Evolutionary conservation across 1,140 invertebrate genomes (phyloP), one percentile per base, ranked within the genome.

Genomic region (Cydia amplana): DNA sequence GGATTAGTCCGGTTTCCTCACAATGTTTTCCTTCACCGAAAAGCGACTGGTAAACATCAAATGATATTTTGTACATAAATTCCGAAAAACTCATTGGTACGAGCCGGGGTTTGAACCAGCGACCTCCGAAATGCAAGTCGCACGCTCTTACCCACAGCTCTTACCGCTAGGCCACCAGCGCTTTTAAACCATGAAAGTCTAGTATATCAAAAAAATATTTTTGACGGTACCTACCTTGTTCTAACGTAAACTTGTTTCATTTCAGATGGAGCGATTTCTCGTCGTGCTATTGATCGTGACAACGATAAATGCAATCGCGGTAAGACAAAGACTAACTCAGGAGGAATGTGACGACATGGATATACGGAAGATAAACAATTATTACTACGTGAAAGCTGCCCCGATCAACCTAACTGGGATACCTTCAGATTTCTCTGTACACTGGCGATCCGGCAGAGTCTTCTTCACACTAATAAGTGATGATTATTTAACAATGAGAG

Each of bases 401-500:
- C 73, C 75, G 0, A 85, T 80, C 32, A 86, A 84, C 28, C 72
- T 93, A 3, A 81, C 77, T 18, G 91, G 91, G 0, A 88, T 89
- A 1, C 91, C 91, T 16, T 89, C 91, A 1, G 91, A 93, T 43
- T 85, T 93, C 82, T 90, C 83, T 73, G 79, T 93, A 0, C 87
- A 93, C 77, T 93, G 90, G 90, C 89, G 89, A 63, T 90, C 88
- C 0, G 87, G 84, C 0, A 91, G 90, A 32, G 70, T 93, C 14
- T 93, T 83, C 65, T 93, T 86, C 64, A 93, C 91, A 0, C 73
- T 90, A 0, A 90, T 93, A 63, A 91, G 84, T 43, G 86, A 91
- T 4, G 88, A 90, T 60, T 60, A 60, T 80, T 90, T 91, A 89
- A 88, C 86, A 60, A 91, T 93, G 89, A 86, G 79, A n/a, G 75